Conservation (phyloP, 2,797 vertebrate genomes). For the Lagocephalus sceleratus region DNA sequence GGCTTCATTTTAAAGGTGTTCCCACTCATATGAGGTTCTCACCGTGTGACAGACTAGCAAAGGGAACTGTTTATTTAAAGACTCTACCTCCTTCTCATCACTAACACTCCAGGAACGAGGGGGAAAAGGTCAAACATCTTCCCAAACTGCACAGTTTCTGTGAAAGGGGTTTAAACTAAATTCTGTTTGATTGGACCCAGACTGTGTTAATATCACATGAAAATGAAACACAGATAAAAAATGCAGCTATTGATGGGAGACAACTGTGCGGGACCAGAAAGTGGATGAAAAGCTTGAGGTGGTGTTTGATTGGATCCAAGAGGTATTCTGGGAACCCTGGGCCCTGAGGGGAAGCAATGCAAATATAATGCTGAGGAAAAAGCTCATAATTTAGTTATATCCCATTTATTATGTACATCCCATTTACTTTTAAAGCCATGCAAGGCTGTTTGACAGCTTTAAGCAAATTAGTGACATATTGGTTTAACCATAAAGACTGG, state of each 20-base stretch:
- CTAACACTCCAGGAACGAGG: not conserved
- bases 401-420: too few relatives aligned
- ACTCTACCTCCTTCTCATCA: not conserved
- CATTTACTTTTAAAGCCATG: too few relatives aligned
- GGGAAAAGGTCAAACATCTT: not conserved
- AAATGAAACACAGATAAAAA: not conserved
- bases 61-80: not conserved
- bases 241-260: not conserved
- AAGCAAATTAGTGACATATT: not conserved
- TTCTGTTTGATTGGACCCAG: not conserved
- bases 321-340: constrained; percentile 12
- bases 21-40: not conserved
- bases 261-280: too few relatives aligned
- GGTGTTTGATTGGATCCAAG: constrained; percentile 17
- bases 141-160: not conserved
- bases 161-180: not conserved
- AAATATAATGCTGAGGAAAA: constrained; percentile 31
- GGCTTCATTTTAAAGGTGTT: not conserved
- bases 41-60: not conserved
- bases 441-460: not conserved
- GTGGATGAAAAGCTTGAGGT: constrained; percentile 7
- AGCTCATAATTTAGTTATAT: constrained; percentile 14
- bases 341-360: constrained; percentile 42
- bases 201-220: not conserved
- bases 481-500: not conserved